phyloP scores from a whole-genome alignment of 2,797 vertebrate genomes.

The Propithecus deckenii region DNA sequence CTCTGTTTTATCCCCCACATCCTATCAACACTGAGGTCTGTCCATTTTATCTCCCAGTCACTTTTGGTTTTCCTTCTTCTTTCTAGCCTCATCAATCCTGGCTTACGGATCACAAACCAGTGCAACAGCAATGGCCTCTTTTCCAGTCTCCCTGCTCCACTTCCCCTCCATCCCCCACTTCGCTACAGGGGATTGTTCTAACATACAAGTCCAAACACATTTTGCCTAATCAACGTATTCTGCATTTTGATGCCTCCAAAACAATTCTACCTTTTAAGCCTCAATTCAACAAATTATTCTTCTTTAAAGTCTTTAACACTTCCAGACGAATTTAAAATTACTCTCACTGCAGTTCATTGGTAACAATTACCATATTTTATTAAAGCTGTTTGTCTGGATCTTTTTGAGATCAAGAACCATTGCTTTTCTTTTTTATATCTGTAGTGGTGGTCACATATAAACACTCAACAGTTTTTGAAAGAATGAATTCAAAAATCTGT shows the following conservation, averaged over 20 bases:
- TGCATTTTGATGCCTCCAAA: not conserved
- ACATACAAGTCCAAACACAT: not conserved
- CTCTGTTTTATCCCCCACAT: not conserved
- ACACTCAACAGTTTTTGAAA: not conserved
- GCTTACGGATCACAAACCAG: not conserved
- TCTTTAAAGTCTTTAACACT: not conserved
- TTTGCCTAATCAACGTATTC: not conserved
- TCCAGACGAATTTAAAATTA: constrained; percentile 12
- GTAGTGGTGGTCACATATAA: not conserved
- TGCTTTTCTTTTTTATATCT: not conserved
- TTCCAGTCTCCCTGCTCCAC: not conserved
- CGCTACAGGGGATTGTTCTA: not conserved
- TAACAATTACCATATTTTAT: not conserved
- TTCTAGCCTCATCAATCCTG: not conserved
- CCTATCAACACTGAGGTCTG: not conserved
- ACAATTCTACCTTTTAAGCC: not conserved
- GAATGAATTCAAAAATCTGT: not conserved
- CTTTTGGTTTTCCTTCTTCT: not conserved
- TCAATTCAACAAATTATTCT: not conserved
- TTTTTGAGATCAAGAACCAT: not conserved
- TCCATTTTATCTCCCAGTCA: not conserved
- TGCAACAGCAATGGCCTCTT: not conserved
- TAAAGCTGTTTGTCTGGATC: not conserved
- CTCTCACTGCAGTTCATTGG: not conserved
- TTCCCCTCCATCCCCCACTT: not conserved